Conservation (phyloP, 92 coral and sea anemone genomes). For the Galaxea fascicularis region DNA sequence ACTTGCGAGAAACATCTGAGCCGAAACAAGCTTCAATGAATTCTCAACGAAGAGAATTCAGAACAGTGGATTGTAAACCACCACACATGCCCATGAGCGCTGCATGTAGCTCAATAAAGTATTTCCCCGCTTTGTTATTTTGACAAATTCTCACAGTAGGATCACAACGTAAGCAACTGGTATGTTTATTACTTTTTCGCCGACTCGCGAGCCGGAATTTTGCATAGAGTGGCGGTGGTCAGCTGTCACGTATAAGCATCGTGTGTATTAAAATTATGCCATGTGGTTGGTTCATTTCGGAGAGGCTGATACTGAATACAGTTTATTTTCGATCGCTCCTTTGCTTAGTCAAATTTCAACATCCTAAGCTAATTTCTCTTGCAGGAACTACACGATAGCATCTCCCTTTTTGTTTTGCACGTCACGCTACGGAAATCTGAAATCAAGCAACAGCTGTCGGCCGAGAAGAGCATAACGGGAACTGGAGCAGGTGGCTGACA, state of each 20-base stretch:
- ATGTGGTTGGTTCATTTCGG: constrained; percentile 35
- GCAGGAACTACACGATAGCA: background rate
- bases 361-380: background rate
- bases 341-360: background rate
- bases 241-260: constrained; percentile 26
- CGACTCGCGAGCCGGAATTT: constrained; percentile 31
- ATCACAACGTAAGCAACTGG: background rate
- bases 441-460: background rate
- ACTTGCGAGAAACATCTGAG: too few species aligned
- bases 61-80: background rate
- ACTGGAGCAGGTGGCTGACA: constrained; percentile 21
- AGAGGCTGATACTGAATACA: background rate
- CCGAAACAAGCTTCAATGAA: too few species aligned
- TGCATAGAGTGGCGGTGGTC: background rate
- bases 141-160: constrained; percentile 17
- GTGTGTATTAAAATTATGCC: constrained; percentile 46
- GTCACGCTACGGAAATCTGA: background rate
- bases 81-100: constrained; percentile 28
- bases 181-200: background rate
- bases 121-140: constrained; percentile 6
- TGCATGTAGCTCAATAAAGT: background rate
- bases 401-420: background rate
- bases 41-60: background rate
- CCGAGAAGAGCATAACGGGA: background rate
- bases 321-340: background rate